A percentile compares a stretch with the other conserved stretches of the same genome.
Conservation (phyloP, 2,888 invertebrate species). For the Notocelia uddmanniana region DNA sequence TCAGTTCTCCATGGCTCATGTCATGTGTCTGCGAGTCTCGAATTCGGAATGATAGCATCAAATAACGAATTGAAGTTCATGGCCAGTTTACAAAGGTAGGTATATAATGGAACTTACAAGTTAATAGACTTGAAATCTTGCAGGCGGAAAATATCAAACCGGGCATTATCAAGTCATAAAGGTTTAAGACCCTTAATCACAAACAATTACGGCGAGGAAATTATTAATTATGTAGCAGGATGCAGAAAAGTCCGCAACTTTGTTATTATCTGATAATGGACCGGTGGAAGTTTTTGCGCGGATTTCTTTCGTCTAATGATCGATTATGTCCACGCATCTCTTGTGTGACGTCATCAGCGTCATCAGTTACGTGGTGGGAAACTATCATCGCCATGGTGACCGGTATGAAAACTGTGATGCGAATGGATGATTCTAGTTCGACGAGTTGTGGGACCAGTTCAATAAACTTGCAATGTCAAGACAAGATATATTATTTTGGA, state of each 20-base stretch:
- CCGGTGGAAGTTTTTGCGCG: slow-evolving; percentile 52
- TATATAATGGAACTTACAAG: too few relatives aligned
- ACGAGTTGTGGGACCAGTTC: not conserved
- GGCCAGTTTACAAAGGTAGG: too few relatives aligned
- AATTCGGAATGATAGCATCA: too few relatives aligned
- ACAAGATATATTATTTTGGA: too few relatives aligned
- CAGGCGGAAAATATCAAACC: slow-evolving; percentile 16
- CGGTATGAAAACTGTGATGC: not conserved
- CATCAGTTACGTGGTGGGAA: slow-evolving; percentile 62
- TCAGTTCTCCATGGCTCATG: too few relatives aligned
- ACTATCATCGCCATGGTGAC: slow-evolving; percentile 16
- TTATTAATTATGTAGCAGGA: slow-evolving; percentile 59
- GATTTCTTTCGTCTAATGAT: slow-evolving; percentile 50
- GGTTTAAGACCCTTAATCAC: slow-evolving; percentile 25
- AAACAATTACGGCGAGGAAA: slow-evolving; percentile 31
- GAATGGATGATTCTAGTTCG: not conserved
- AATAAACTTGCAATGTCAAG: not conserved
- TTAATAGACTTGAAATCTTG: not conserved
- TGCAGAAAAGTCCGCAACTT: slow-evolving; percentile 65
- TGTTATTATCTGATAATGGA: slow-evolving; percentile 55
- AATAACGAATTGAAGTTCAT: not conserved
- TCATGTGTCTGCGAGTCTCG: too few relatives aligned
- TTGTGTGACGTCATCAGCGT: slow-evolving; percentile 58
- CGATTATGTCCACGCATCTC: slow-evolving; percentile 53
- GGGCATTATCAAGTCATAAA: slow-evolving; percentile 34